Evolutionary conservation across 2,888 invertebrate species (phyloP), one percentile per base, ranked within the genome.

Genomic region (Erebia ligea): DNA sequence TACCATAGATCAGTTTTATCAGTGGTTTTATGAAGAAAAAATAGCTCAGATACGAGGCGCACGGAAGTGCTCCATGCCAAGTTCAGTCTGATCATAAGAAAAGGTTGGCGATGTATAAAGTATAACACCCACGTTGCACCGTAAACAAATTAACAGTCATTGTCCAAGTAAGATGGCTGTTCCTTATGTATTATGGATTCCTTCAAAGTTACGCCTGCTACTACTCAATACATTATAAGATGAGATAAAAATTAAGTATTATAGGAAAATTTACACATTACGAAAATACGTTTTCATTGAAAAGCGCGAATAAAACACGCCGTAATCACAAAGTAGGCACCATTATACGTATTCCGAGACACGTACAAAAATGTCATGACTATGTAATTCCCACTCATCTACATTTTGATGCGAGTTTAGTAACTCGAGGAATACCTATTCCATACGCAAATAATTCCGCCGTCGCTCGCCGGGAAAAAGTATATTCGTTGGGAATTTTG

Each of bases 341-440:
- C 69, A 66, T 73, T 70, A 73, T 73, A 69, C 61, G 66, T 69
- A 72, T 71, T 73, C 70, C 65, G 73, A 69, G 72, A 68, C 71
- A 73, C 74, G 74, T 74, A 75, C 77, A 77, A 77, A 78, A 80
- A 78, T 79, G 77, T 77, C 79, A 78, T 78, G 78, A 79, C 78
- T 80, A 77, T 76, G 76, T 79, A 77, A 78, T 77, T 77, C 75
- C 76, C 73, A 70, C 76, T 78, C 78, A 80, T 80, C 77, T 81
- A 75, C 79, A 79, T 80, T 80, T 80, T 79, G 81, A 80, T 80
- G 77, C 70, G 81, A 79, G 79, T 79, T 79, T 73, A 76, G 77
- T 71, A 78, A 79, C 77, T 79, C 72, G 71, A 76, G 68, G 81
- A 82, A 81, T 81, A 79, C 79, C 80, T 79, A 79, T 81, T 80